Base-by-base conservation (phyloP, 2,888 invertebrate genomes). In the Seira musarum region DNA sequence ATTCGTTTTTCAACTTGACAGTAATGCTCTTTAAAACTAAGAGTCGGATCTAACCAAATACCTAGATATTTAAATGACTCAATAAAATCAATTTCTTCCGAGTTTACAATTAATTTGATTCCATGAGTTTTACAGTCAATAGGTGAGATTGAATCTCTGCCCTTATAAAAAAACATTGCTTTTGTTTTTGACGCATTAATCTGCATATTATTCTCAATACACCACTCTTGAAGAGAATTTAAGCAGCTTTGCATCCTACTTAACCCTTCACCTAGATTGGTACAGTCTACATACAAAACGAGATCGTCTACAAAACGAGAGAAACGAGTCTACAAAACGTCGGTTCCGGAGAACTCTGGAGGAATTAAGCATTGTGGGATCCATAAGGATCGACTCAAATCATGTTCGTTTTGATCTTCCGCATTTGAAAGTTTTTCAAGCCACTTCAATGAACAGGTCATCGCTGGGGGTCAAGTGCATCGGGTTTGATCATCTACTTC, bases 151-250 rank as follows among this genome's bases (percentile, higher is more conserved):
- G 63, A 61, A 17, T 10, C 67, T 17, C 17, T 30, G 46, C 72
- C 71, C 35, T 78, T 72, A 49, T 67, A 72, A 60, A 78, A 78
- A 10, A n/a, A 66, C 72, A 73, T 73, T 2, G 25, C 22, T 24
- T 79, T 79, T 30, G 79, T 72, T 24, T 79, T 79, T 0, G 61
- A 49, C 24, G 53, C 57, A 64, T 79, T 72, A 5, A 79, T 53
- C 1, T 13, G 21, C 22, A 79, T 21, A 1, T n/a, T 1, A 72
- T 79, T 72, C 2, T 63, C 19, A 10, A 2, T 6, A 30, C 79
- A 79, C 79, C 79, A 79, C 10, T 1, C 2, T 49, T 63, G 49
- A 6, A 79, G 3, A 17, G 21, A 35, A 10, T 30, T 17, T 3
- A 72, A 21, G 10, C 22, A 22, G 0, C 10, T 13, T 46, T 68